Evolutionary conservation across 2,797 vertebrate species (phyloP).

Genomic region (Epinephelus coioides): DNA sequence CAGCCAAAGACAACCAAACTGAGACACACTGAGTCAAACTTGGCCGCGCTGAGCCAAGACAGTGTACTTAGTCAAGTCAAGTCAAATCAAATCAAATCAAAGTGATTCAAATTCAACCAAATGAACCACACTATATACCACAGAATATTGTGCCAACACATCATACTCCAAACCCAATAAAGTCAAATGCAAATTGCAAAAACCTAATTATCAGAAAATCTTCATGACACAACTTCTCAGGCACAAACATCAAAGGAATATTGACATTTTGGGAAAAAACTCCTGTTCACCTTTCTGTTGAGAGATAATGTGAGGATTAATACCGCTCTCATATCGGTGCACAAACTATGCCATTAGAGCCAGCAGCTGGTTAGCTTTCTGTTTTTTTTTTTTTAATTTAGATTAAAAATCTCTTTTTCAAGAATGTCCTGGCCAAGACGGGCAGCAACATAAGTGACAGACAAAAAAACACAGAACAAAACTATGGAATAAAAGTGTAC

Average conservation of each 20-base stretch:
- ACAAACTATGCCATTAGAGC: neutral
- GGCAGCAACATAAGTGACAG: no score
- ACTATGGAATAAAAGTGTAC: no score
- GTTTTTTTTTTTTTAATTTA: no score
- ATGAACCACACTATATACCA: neutral
- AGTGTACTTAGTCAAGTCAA: neutral
- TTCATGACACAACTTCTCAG: neutral
- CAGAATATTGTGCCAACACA: neutral
- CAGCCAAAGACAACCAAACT: slow-evolving; percentile 10
- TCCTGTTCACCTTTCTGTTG: neutral
- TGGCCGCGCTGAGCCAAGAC: neutral
- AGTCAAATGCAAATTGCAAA: neutral
- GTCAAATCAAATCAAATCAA: no score
- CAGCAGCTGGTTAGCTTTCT: neutral
- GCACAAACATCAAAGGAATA: neutral
- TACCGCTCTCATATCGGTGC: neutral
- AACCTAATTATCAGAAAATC: neutral
- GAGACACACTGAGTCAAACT: slow-evolving; percentile 1
- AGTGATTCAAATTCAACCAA: neutral
- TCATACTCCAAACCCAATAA: neutral
- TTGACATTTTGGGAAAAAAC: neutral
- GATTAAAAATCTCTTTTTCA: no score
- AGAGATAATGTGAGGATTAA: neutral
- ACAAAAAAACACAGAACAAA: no score
- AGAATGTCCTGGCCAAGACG: no score